Evolutionary conservation across 2,888 invertebrate species (phyloP).

Genomic region (Selenia dentaria): DNA sequence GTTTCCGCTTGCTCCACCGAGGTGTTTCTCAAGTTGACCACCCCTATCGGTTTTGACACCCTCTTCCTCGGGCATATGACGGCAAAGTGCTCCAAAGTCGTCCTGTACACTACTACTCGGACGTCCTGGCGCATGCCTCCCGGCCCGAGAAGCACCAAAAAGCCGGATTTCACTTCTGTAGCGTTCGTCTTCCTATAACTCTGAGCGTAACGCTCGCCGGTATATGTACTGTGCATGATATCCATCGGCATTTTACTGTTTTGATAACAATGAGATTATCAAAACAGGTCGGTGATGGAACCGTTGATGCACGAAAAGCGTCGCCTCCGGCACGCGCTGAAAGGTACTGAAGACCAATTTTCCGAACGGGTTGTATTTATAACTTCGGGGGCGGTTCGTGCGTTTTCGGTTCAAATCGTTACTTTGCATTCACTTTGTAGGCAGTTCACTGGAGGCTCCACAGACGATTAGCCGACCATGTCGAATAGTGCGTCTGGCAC

Average conservation of each 20-base stretch:
- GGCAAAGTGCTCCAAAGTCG: conserved; percentile 87
- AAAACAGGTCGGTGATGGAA: conserved; percentile 43
- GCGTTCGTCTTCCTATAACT: conserved; percentile 57
- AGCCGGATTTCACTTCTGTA: conserved; percentile 86
- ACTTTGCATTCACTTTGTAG: conserved; percentile 60
- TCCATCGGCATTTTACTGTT: conserved; percentile 71
- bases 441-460: conserved; percentile 41
- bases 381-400: conserved; percentile 55
- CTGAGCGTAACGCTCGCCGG: conserved; percentile 65
- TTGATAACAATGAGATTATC: conserved; percentile 42
- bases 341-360: conserved; percentile 56
- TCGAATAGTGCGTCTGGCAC: conserved; percentile 9
- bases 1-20: conserved; percentile 77
- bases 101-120: conserved; percentile 86
- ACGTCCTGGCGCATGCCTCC: conserved; percentile 85
- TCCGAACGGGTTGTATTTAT: conserved; percentile 54
- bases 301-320: conserved; percentile 32
- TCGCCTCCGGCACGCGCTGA: conserved; percentile 37
- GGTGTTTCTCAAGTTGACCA: conserved; percentile 86
- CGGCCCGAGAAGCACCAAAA: conserved; percentile 83
- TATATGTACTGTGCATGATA: conserved; percentile 59
- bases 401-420: conserved; percentile 58
- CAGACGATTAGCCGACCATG: conserved; percentile 3
- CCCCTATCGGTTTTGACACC: conserved; percentile 85
- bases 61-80: conserved; percentile 87